Evolutionary conservation across 2,113 vertebrate species (phyloP).

Genomic region (human): GRCh38 chr17:55255001-55255500

Average conservation of each 20-base stretch:
- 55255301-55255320: background rate
- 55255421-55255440: background rate
- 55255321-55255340: background rate
- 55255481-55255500: background rate
- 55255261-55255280: background rate
- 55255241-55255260: background rate
- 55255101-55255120: background rate
- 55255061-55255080: background rate
- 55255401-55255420: background rate
- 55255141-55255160: background rate
- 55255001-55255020: background rate
- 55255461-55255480: background rate
- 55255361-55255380: background rate
- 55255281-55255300: background rate
- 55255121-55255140: background rate
- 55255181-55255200: accelerated
- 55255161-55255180: background rate
- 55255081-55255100: background rate
- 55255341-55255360: background rate
- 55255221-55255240: background rate
- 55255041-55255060: background rate
- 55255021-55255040: background rate
- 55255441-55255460: background rate
- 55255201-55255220: background rate
- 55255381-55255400: background rate